Conservation (phyloP, 2,113 vertebrate genomes). For the Corvus cornix region DNA sequence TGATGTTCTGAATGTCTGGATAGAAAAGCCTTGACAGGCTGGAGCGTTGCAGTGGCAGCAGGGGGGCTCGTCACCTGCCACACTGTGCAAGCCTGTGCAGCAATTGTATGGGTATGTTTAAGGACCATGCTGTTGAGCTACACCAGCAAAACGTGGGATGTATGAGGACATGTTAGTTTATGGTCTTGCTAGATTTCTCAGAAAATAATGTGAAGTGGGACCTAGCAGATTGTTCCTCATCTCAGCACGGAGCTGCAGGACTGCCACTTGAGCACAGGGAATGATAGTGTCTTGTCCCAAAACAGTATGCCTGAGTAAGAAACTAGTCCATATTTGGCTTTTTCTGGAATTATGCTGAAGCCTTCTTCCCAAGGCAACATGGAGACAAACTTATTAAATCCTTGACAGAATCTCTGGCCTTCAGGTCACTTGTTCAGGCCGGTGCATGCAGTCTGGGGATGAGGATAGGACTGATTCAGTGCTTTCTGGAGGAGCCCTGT, state of each 20-base stretch:
- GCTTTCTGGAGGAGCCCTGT: not conserved
- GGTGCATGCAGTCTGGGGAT: too few species aligned
- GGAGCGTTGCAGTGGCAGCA: not conserved
- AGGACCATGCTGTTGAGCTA: not conserved
- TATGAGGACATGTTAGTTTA: not conserved
- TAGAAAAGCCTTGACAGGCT: not conserved
- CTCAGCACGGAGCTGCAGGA: not conserved
- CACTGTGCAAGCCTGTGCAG: not conserved
- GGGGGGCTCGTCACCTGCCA: accelerated
- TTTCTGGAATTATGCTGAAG: not conserved
- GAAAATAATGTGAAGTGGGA: not conserved
- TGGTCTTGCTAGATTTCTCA: not conserved
- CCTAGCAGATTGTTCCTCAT: not conserved
- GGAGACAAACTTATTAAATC: not conserved
- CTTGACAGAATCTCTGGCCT: not conserved
- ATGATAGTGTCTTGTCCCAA: not conserved
- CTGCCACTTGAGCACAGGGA: not conserved
- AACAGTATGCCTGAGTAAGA: not conserved
- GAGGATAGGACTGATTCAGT: not conserved
- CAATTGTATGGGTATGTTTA: not conserved
- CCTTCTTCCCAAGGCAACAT: not conserved
- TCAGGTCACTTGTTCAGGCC: not conserved
- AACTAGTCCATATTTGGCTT: not conserved
- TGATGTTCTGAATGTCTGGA: not conserved
- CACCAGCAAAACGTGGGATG: not conserved